Conservation (phyloP, 2,797 vertebrate genomes). For the Enoplosus armatus region DNA sequence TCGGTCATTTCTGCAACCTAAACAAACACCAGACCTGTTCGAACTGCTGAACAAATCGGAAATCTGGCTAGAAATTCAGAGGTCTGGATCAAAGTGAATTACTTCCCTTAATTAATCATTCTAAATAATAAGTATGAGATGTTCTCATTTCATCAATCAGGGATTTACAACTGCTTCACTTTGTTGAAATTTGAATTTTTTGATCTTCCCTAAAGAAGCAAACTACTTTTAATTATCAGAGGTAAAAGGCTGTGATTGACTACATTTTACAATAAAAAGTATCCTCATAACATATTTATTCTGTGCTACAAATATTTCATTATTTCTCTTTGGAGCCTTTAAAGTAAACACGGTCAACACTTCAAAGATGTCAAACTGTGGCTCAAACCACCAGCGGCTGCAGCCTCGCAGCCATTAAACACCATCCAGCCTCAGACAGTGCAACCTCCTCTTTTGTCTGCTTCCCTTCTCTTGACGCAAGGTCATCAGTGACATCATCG, state of each 20-base stretch:
- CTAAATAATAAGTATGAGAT: no score
- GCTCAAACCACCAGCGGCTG: slow-evolving; percentile 13
- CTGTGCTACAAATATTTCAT: not conserved
- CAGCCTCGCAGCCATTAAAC: slow-evolving; percentile 4
- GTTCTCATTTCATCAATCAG: not conserved
- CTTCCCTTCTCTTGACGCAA: slow-evolving; percentile 21
- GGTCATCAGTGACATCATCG: slow-evolving; percentile 54
- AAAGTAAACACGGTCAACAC: not conserved
- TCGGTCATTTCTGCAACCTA: no score
- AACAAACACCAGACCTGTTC: no score
- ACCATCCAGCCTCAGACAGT: slow-evolving; percentile 21
- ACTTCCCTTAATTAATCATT: no score
- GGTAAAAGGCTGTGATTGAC: slow-evolving; percentile 1
- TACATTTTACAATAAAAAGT: not conserved
- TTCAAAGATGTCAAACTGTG: slow-evolving; percentile 16
- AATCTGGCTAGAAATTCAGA: no score
- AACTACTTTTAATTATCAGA: not conserved
- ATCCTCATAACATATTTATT: not conserved
- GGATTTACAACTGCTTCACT: not conserved
- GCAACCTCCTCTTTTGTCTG: slow-evolving; percentile 36
- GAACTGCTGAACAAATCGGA: no score
- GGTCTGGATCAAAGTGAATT: no score
- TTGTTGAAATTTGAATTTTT: not conserved
- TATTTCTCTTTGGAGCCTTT: not conserved
- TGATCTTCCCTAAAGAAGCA: not conserved